These are phyloP conservation scores for Vireo altiloquus DNA, from an alignment of 2,113 vertebrate species.

Conservation along the genomic window DNA sequence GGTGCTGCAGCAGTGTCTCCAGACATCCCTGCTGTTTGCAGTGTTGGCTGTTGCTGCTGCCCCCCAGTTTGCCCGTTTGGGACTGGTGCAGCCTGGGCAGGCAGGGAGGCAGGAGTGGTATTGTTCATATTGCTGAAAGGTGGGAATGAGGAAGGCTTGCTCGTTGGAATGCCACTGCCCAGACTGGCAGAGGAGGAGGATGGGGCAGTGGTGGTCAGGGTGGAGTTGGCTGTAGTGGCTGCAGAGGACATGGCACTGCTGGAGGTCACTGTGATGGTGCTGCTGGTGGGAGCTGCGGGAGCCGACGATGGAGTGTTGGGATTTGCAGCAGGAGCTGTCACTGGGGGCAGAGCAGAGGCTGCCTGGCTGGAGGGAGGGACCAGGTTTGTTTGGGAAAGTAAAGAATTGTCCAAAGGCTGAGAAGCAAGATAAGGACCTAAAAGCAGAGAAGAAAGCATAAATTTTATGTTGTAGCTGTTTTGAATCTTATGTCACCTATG, in stretches of 20 bases:
- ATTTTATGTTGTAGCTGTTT: neutral
- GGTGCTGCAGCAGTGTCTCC: conserved; percentile 79
- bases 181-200: conserved; percentile 79
- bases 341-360: conserved; percentile 75
- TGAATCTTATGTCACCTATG: neutral
- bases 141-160: conserved; percentile 86
- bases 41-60: conserved; percentile 72
- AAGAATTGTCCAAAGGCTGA: conserved; percentile 88
- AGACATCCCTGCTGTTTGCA: conserved; percentile 76
- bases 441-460: neutral
- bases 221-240: conserved; percentile 74
- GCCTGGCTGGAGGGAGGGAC: conserved; percentile 77
- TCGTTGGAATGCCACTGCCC: conserved; percentile 73
- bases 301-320: conserved; percentile 72
- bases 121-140: conserved; percentile 83
- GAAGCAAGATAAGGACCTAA: conserved; percentile 96
- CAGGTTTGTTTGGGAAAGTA: conserved; percentile 88
- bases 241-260: conserved; percentile 78
- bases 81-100: conserved; percentile 73
- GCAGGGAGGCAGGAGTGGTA: conserved; percentile 67
- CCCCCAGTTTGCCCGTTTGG: conserved; percentile 84
- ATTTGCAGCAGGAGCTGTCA: conserved; percentile 66
- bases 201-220: conserved; percentile 67
- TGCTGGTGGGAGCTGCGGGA: conserved; percentile 71
- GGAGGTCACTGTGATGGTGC: conserved; percentile 68